Evolutionary conservation across 2,888 invertebrate species (phyloP), one percentile per base, ranked within the genome.

Genomic region (Erpobdella octoculata): DNA sequence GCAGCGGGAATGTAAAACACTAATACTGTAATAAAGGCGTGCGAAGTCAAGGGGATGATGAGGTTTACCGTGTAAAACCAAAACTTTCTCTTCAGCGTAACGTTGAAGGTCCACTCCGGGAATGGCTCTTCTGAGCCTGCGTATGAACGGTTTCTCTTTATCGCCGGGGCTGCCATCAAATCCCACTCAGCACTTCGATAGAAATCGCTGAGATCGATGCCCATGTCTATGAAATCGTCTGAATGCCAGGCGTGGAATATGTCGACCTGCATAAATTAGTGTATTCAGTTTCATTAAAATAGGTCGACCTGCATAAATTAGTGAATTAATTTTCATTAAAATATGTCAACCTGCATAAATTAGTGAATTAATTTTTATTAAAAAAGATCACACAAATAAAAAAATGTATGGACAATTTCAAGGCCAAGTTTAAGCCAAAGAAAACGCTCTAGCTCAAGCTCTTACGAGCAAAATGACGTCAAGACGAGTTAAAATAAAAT

Each of bases 1-100:
- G 97, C 97, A 36, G 94, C 93, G 0, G 96, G 96, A 74, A 97
- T 86, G 83, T 96, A 96, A 85, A 98, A 98, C 61, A 97, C 97
- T 65, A 97, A 86, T 33, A 96, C 92, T 0, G 96, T 95, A 72
- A 96, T 86, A 84, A 95, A 96, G 9, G 94, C 94, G 76, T 96
- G 90, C 9, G 94, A 93, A 41, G 95, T 93, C 81, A 95, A 83
- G 5, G 86, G 86, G 67, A 86, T 83, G 73, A 86, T 86, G 53
- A 86, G 78, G 75, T 86, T 86, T 65, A 86, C 84, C 0, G 94
- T 94, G 86, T 95, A 94, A 87, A 95, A 95, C 72, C 95, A 86
- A 18, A 94, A 94, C 86, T 94, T 94, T 77, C 94, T 86, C 78
- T 93, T 85, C 89, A 95, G 91, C 71, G 92, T 93, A 80, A 95